These are phyloP conservation scores for Anser brachyrhynchus DNA, from an alignment of 2,113 vertebrate species.

Conservation along the genomic window DNA sequence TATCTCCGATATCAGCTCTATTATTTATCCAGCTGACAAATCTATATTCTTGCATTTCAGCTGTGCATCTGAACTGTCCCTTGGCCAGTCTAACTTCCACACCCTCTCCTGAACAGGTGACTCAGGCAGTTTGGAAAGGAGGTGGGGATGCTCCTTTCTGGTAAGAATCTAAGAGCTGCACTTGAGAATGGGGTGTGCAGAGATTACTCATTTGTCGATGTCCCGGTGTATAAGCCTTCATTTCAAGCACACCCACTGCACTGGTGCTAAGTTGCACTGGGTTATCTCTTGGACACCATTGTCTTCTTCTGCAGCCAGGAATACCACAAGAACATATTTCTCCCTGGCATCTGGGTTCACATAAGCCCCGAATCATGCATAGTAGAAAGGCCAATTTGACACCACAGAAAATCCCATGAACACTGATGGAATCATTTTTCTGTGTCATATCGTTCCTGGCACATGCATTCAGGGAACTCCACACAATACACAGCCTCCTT, in stretches of 20 bases:
- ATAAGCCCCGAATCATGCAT: neutral
- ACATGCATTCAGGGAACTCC: neutral
- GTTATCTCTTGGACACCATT: neutral
- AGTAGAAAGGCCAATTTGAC: neutral
- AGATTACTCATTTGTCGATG: neutral
- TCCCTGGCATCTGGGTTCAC: neutral
- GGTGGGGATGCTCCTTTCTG: neutral
- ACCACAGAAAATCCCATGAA: neutral
- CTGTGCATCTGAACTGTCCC: neutral
- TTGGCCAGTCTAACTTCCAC: neutral
- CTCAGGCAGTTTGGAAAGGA: neutral
- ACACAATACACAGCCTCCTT: neutral
- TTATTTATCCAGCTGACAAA: neutral
- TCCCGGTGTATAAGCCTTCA: neutral
- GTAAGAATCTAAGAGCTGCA: neutral
- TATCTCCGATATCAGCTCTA: neutral
- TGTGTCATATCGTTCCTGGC: neutral
- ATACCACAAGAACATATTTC: neutral
- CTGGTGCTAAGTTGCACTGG: neutral
- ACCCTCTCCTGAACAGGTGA: neutral
- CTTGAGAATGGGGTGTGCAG: neutral
- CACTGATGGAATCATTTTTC: neutral
- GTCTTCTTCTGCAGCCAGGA: neutral
- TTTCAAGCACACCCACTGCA: neutral
- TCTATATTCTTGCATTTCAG: neutral